phyloP scores from a whole-genome alignment of 2,797 vertebrate species.

The Enoplosus armatus region DNA sequence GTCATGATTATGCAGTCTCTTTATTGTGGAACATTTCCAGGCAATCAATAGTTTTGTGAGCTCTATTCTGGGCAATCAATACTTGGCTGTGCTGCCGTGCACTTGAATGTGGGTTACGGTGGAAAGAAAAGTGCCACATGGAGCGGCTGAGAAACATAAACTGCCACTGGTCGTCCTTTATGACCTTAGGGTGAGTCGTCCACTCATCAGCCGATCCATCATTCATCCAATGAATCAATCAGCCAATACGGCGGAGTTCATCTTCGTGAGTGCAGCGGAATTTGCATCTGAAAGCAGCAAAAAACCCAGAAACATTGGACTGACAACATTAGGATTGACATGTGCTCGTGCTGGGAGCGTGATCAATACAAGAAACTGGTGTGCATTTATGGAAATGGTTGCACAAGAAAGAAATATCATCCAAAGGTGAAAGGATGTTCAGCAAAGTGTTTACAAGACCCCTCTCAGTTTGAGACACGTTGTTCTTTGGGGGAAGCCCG shows the following conservation, averaged over 20 bases:
- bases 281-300: not conserved
- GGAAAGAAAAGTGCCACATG: not conserved
- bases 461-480: not conserved
- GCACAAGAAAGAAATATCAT: not conserved
- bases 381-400: not conserved
- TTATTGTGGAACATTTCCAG: slow-evolving; percentile 25
- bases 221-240: slow-evolving; percentile 13
- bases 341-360: not conserved
- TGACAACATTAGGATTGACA: not conserved
- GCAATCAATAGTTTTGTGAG: slow-evolving; percentile 25
- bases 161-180: not conserved
- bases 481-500: slow-evolving; percentile 1
- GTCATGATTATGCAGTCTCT: not conserved
- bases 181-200: not conserved
- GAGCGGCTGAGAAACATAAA: not conserved
- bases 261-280: not conserved
- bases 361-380: not conserved
- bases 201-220: not conserved
- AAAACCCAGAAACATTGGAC: not conserved
- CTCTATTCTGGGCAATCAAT: slow-evolving; percentile 19
- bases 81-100: not conserved
- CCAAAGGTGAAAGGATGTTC: not conserved
- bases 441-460: not conserved
- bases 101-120: not conserved
- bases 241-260: not conserved